Evolutionary conservation across 2,113 vertebrate genomes (phyloP), one percentile per base, ranked within the genome.

Genomic region (Scomber colias): DNA sequence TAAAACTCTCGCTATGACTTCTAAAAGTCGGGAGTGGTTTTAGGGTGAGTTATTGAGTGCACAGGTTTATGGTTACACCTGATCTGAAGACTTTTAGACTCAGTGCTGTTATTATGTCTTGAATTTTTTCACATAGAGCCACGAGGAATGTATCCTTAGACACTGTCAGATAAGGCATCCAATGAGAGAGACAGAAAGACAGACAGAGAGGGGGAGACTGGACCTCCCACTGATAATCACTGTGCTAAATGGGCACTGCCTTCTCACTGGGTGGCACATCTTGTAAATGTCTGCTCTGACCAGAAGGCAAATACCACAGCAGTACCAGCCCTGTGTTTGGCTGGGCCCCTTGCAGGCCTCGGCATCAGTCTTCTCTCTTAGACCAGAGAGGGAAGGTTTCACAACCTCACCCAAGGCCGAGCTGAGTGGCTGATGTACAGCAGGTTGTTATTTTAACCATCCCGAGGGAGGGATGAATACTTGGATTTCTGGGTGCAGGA

Each of bases 261-360:
- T 80, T 82, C 84, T 74, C 2, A 46, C 84, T 90, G 91, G 87
- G 92, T 93, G 88, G 92, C 88, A 74, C n/a, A 7, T 48, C 71
- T 62, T 68, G 75, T 80, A 82, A 90, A 89, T 49, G 78, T 84
- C 67, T 92, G 48, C 75, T 76, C 75, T 64, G 17, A 79, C 71
- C 78, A 83, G 61, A 84, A 79, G 86, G 62, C 82, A 89, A 81
- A 92, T 82, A 90, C 87, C 89, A 56, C 66, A 78, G 76, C 56
- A 71, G 70, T 74, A 65, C 49, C 66, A 75, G 84, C 67, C 76
- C 49, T 44, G 56, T 85, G 87, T 84, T 88, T 75, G 72, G 85
- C 82, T 75, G 7, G 48, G 71, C 16, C 12, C 64, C 35, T 27
- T 27, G 81, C 85, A 83, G 82, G 84, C 77, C 71, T 0, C 9